Conservation (phyloP, 23 tunicate species). For the Diplosoma virens region DNA sequence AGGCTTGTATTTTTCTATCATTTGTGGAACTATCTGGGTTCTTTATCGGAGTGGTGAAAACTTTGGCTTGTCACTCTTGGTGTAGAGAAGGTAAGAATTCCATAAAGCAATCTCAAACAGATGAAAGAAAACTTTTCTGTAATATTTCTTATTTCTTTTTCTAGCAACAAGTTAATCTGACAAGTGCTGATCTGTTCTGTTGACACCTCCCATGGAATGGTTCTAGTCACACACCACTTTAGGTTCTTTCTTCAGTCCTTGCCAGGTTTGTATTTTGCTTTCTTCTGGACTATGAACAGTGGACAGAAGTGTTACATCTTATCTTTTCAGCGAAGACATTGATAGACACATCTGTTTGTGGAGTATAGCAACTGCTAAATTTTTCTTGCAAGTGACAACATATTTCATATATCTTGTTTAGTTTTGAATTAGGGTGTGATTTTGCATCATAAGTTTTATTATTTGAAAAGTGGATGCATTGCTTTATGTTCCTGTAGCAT, state of each 20-base stretch:
- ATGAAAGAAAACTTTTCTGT: not conserved
- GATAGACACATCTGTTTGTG: not conserved
- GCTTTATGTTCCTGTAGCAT: not conserved
- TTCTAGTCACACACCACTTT: not conserved
- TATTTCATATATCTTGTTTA: not conserved
- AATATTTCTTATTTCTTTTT: not conserved
- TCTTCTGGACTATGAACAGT: not conserved
- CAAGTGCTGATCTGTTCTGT: not conserved
- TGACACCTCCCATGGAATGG: not conserved
- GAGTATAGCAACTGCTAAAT: not conserved
- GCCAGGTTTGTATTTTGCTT: not conserved
- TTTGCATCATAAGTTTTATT: too few relatives aligned
- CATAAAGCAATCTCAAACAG: not conserved
- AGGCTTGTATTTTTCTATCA: too few relatives aligned
- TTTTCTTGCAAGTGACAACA: not conserved
- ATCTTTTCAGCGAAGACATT: not conserved
- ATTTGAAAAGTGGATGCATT: too few relatives aligned
- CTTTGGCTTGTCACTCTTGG: not conserved
- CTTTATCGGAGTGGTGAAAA: not conserved
- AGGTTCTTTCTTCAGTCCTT: not conserved
- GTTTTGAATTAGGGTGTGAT: not conserved
- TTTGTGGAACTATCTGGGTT: not conserved
- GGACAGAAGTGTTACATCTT: not conserved
- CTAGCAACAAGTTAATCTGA: too few relatives aligned
- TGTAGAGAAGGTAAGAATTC: not conserved